Evolutionary conservation across 2,113 vertebrate species (phyloP), one percentile per base, ranked within the genome.

Genomic region (Hippolais icterina): DNA sequence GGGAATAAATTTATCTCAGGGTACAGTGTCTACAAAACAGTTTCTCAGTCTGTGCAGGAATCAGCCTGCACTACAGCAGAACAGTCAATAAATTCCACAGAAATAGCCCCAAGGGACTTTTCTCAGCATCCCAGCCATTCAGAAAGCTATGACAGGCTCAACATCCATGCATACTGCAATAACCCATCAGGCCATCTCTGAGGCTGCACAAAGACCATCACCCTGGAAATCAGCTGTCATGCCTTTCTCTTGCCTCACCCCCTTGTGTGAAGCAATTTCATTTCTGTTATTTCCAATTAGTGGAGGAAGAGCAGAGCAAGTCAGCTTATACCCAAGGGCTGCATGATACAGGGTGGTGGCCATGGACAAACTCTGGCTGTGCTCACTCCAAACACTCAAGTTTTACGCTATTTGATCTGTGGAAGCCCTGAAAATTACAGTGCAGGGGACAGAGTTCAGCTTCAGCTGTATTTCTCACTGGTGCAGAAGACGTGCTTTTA

Each of bases 51-150:
- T 83, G 89, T 35, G 79, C 35, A 93, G 93, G 72, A 72, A 89
- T 83, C 49, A 90, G 88, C 63, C 75, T 89, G 77, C 53, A 46
- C 59, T 83, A 91, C 81, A 91, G 72, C 46, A 89, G 37, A 71
- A 83, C 74, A 83, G 84, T 71, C 79, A 59, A 93, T 92, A 84
- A 94, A 97, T 95, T 72, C 92, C 91, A 93, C 3, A 54, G 74
- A 90, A 91, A 96, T 74, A 90, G 53, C 59, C 83, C 49, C 9
- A n/a, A 91, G 65, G 81, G 65, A 41, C 52, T 84, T 78, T 90
- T 49, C 52, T 76, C 90, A 61, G 80, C 25, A 71, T 52, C 57
- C 75, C 7, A 11, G 69, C 69, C 24, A 3, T 88, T 81, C 60
- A 71, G 66, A 89, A 65, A 93, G 75, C 49, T 56, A 63, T 0